A percentile compares a stretch with the other conserved stretches of the same genome.
Evolutionary conservation across 2,113 vertebrate species (phyloP).

Genomic region (Charadrius vociferus): DNA sequence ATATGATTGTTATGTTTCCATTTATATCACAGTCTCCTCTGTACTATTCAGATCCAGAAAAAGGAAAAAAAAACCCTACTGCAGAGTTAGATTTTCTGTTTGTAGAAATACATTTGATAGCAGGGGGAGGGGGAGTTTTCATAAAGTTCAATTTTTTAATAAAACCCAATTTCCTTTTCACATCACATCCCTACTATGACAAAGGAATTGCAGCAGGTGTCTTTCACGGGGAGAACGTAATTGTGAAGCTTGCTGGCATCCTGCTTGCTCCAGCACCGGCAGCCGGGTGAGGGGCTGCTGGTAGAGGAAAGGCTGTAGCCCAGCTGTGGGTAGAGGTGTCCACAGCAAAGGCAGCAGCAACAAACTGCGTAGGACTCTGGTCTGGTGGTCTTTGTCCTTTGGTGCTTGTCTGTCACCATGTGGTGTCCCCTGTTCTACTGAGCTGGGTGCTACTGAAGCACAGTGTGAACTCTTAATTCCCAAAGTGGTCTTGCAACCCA

Average conservation of each 20-base stretch:
- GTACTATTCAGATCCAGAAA: constrained; percentile 55
- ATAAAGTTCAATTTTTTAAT: constrained; percentile 54
- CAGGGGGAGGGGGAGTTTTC: constrained; percentile 36
- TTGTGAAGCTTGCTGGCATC: neutral
- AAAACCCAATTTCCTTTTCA: constrained; percentile 45
- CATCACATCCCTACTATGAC: neutral
- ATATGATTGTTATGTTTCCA: constrained; percentile 55
- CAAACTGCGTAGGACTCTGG: neutral
- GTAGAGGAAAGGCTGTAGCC: neutral
- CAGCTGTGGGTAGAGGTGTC: neutral
- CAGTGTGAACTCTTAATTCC: neutral
- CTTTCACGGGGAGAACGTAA: neutral
- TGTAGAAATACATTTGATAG: constrained; percentile 61
- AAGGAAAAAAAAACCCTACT: neutral
- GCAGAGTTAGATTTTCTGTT: constrained; percentile 50
- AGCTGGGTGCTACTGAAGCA: neutral
- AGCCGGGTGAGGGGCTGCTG: neutral
- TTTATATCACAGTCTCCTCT: constrained; percentile 50
- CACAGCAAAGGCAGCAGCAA: neutral
- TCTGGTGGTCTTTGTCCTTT: neutral
- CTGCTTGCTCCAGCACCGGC: neutral
- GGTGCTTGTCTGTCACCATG: neutral
- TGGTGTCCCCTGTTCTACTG: neutral
- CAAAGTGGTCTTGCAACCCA: neutral
- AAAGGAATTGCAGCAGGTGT: constrained; percentile 38